phyloP scores from a whole-genome alignment of 2,113 vertebrate species.

The Gopherus flavomarginatus region DNA sequence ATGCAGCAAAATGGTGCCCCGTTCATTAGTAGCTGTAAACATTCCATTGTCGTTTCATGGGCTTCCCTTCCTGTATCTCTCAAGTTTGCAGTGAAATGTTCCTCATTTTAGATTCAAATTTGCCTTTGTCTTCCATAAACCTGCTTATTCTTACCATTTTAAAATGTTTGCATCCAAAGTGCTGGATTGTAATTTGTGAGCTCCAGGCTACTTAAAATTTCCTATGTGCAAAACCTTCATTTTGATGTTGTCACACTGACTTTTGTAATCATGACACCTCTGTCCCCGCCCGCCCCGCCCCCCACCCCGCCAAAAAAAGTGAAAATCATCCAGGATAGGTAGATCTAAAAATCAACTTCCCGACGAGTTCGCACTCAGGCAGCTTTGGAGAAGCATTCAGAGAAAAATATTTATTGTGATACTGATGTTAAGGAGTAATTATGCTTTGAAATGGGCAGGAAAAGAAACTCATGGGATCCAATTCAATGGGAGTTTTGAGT shows the following conservation, averaged over 20 bases:
- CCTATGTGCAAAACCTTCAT: not conserved
- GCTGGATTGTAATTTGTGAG: not conserved
- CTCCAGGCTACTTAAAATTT: not conserved
- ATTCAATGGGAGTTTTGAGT: conserved; percentile 49
- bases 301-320: not conserved
- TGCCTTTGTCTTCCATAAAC: not conserved
- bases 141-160: not conserved
- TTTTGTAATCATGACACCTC: not conserved
- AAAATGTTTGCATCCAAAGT: not conserved
- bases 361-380: rapidly evolving
- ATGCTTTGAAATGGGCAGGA: not conserved
- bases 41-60: not conserved
- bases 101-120: not conserved
- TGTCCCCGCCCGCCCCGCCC: not conserved
- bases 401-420: not conserved
- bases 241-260: not conserved
- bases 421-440: not conserved
- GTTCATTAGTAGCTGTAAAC: not conserved
- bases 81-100: rapidly evolving
- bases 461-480: conserved; percentile 50
- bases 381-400: not conserved
- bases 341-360: not conserved
- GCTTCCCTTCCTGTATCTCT: rapidly evolving
- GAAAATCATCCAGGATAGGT: not conserved
- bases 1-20: not conserved